These are phyloP conservation scores for Steinernema carpocapsae DNA, from an alignment of 2,888 invertebrate species.

Conservation along the genomic window DNA sequence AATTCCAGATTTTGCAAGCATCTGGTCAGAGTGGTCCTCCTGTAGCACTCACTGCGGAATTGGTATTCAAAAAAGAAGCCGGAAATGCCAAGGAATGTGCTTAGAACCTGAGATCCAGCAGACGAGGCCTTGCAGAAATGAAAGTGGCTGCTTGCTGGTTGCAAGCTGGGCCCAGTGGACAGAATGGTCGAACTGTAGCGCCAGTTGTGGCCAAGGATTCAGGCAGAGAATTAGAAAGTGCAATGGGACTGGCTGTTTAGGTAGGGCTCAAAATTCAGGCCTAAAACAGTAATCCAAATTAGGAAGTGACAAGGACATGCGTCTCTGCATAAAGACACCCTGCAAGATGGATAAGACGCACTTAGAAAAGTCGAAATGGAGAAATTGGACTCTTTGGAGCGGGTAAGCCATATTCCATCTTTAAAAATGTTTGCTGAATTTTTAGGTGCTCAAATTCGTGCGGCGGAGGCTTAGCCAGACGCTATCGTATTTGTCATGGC, in stretches of 20 bases:
- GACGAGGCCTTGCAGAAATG: no score
- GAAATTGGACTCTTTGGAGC: slow-evolving; percentile 20
- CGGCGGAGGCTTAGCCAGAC: not conserved
- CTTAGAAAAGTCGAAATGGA: not conserved
- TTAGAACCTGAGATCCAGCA: no score
- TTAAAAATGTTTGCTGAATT: not conserved
- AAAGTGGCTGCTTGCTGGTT: no score
- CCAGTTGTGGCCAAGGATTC: slow-evolving; percentile 2
- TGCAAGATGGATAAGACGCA: not conserved
- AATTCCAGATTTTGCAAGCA: not conserved
- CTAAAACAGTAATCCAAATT: not conserved
- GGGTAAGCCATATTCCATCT: not conserved
- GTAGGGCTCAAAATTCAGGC: not conserved
- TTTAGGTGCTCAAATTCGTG: slow-evolving; percentile 7
- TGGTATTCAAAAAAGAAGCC: not conserved
- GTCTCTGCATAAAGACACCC: not conserved
- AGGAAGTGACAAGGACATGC: slow-evolving; percentile 8
- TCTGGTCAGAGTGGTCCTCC: not conserved
- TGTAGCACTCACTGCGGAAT: not conserved
- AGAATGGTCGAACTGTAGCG: slow-evolving; percentile 1
- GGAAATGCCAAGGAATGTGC: not conserved
- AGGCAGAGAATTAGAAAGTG: not conserved
- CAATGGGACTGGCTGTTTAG: not conserved
- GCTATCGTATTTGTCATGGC: not conserved
- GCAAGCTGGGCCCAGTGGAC: not conserved